Conservation (phyloP, 2,888 invertebrate genomes). For the Pollenia amentaria region DNA sequence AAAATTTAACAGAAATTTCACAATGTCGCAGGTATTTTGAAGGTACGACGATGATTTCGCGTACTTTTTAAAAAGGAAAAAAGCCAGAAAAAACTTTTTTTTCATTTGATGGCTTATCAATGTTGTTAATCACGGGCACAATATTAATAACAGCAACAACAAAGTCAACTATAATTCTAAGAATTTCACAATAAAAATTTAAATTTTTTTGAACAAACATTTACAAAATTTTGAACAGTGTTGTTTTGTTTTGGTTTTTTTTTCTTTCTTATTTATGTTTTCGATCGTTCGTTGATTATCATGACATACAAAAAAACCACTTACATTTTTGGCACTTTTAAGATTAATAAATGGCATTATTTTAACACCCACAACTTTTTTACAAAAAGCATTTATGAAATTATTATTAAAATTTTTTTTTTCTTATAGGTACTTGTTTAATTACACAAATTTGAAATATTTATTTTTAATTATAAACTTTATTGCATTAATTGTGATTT, state of each 20-base stretch:
- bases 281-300: constrained; percentile 65
- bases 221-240: constrained; percentile 47
- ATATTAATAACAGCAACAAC: constrained; percentile 23
- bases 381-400: constrained; percentile 57
- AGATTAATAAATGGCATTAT: constrained; percentile 72
- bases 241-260: constrained; percentile 40
- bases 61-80: background rate
- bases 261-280: constrained; percentile 3
- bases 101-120: constrained; percentile 57
- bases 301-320: constrained; percentile 60
- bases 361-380: constrained; percentile 73
- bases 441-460: constrained; percentile 73
- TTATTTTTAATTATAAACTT: constrained; percentile 67
- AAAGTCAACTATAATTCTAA: constrained; percentile 47
- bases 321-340: constrained; percentile 74
- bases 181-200: constrained; percentile 53
- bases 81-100: background rate
- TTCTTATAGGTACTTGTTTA: constrained; percentile 70
- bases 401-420: constrained; percentile 32
- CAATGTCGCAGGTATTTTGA: constrained; percentile 52
- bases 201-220: constrained; percentile 30
- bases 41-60: background rate
- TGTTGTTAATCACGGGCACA: constrained; percentile 39
- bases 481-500: constrained; percentile 67
- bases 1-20: constrained; percentile 39